These are phyloP conservation scores for Neoaliturus tenellus DNA, from an alignment of 2,888 invertebrate genomes.

Conservation along the genomic window DNA sequence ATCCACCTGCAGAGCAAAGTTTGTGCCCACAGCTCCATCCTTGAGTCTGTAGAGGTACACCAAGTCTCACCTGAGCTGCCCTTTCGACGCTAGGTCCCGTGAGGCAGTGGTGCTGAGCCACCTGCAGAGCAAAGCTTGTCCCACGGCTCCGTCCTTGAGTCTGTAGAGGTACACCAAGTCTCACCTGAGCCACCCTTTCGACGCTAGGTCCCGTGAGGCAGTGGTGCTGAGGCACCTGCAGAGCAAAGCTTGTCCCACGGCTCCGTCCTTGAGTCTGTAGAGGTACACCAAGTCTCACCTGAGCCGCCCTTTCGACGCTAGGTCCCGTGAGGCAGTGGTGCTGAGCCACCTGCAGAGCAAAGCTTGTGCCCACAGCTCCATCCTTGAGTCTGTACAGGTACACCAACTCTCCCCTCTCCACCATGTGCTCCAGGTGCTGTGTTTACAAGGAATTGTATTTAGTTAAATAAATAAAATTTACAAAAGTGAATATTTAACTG, in stretches of 20 bases:
- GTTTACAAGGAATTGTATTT: no score
- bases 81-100: slow-evolving; percentile 74
- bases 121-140: slow-evolving; percentile 80
- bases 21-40: slow-evolving; percentile 77
- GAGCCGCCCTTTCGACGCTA: slow-evolving; percentile 75
- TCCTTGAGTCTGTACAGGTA: slow-evolving; percentile 80
- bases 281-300: slow-evolving; percentile 80
- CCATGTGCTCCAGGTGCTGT: slow-evolving; percentile 79
- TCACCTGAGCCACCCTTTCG: slow-evolving; percentile 74
- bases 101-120: slow-evolving; percentile 79
- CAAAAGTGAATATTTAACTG: no score
- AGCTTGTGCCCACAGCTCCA: slow-evolving; percentile 79
- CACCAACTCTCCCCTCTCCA: slow-evolving; percentile 77
- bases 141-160: slow-evolving; percentile 77
- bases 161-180: slow-evolving; percentile 82
- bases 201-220: slow-evolving; percentile 76
- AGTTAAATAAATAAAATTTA: no score
- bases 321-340: slow-evolving; percentile 76
- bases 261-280: slow-evolving; percentile 79
- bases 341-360: slow-evolving; percentile 80
- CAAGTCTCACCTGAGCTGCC: slow-evolving; percentile 75
- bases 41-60: slow-evolving; percentile 81
- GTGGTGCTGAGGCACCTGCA: slow-evolving; percentile 78
- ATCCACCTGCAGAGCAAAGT: slow-evolving; percentile 82
- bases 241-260: slow-evolving; percentile 79